phyloP scores from a whole-genome alignment of 2,113 vertebrate genomes.

The Tamias sibiricus region DNA sequence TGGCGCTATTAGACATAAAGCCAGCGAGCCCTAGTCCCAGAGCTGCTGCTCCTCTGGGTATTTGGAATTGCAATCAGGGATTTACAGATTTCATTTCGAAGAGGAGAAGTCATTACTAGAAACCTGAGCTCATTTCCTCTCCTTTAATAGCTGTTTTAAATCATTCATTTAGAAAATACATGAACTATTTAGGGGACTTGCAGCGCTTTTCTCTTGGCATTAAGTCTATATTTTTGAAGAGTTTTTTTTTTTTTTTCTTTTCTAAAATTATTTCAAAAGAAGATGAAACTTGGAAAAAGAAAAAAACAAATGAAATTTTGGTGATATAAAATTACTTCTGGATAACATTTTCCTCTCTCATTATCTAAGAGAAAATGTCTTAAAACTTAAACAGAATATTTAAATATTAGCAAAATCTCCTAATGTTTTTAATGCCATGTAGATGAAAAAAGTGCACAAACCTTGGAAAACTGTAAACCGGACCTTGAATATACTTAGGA shows the following conservation, averaged over 20 bases:
- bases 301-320: conserved; percentile 72
- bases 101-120: conserved; percentile 92
- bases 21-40: conserved; percentile 84
- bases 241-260: conserved; percentile 66
- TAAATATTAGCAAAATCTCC: conserved; percentile 35
- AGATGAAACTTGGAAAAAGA: conserved; percentile 80
- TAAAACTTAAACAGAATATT: conserved; percentile 60
- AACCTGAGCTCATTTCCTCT: conserved; percentile 91
- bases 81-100: conserved; percentile 91
- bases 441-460: neutral
- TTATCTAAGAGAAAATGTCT: conserved; percentile 30
- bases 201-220: conserved; percentile 79
- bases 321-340: conserved; percentile 51
- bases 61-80: conserved; percentile 89
- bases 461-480: conserved; percentile 20
- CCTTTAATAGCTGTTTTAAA: conserved; percentile 91
- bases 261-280: conserved; percentile 85
- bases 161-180: conserved; percentile 91
- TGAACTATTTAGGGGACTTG: conserved; percentile 88
- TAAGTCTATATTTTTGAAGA: conserved; percentile 79
- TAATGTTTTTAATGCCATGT: conserved; percentile 48
- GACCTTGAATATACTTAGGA: conserved; percentile 60
- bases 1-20: conserved; percentile 81
- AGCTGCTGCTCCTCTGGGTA: conserved; percentile 86
- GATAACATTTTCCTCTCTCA: conserved; percentile 41